Evolutionary conservation across 2,113 vertebrate species (phyloP).

Genomic region (Atherinomorus stipes): DNA sequence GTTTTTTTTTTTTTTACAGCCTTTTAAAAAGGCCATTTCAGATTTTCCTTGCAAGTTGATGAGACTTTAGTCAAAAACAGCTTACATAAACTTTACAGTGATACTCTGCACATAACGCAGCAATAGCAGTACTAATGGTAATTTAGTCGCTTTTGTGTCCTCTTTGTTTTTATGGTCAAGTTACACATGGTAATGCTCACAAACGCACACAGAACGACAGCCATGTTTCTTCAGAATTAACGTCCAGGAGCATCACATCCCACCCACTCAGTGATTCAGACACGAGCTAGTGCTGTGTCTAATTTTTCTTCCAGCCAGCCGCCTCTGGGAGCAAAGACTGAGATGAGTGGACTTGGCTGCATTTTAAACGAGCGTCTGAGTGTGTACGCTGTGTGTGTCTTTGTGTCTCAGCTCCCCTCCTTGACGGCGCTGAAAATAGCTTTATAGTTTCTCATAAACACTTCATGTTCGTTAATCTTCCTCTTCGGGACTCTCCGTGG

Average conservation of each 20-base stretch:
- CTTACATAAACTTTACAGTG: too few relatives aligned
- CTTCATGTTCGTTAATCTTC: constrained; percentile 55
- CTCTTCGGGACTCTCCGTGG: constrained; percentile 24
- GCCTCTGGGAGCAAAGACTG: constrained; percentile 45
- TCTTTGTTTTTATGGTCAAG: background rate
- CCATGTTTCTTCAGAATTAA: constrained; percentile 22
- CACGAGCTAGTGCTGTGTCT: constrained; percentile 36
- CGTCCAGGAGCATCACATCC: constrained; percentile 28
- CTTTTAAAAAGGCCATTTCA: too few relatives aligned
- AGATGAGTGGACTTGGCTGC: constrained; percentile 61
- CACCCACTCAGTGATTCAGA: constrained; percentile 74
- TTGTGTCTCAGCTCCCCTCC: constrained; percentile 20
- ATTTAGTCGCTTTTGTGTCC: background rate
- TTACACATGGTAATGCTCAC: background rate
- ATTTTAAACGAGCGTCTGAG: constrained; percentile 58
- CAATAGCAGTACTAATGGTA: background rate
- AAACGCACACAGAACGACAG: background rate
- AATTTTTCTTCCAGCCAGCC: constrained; percentile 35
- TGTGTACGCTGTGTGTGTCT: background rate
- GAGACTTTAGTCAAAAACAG: too few relatives aligned
- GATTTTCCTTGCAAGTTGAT: too few relatives aligned
- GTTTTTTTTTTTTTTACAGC: too few relatives aligned
- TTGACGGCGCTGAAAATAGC: constrained; percentile 65
- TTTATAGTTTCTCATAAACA: constrained; percentile 61
- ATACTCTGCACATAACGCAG: too few relatives aligned